A percentile compares a stretch with the other conserved stretches of the same genome.
Evolutionary conservation across 2,797 vertebrate species (phyloP).

Genomic region (Anas bernieri): DNA sequence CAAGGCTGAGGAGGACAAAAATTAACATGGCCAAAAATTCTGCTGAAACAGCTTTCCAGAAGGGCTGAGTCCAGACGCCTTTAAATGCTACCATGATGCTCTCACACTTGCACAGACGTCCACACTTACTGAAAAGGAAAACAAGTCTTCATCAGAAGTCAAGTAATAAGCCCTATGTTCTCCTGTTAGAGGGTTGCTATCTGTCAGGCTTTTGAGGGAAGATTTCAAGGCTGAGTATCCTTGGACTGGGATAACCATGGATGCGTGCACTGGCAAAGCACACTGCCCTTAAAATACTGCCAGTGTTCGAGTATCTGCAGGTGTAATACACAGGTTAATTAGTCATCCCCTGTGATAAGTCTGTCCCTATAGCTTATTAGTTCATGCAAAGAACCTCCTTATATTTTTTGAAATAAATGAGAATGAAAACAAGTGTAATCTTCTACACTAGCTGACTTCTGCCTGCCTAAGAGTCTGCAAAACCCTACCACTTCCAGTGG

Average conservation of each 20-base stretch:
- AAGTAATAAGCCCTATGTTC: background rate
- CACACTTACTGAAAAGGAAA: conserved; percentile 86
- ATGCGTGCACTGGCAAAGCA: background rate
- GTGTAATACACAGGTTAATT: background rate
- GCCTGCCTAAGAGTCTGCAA: background rate
- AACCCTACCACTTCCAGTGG: background rate
- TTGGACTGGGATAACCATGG: background rate
- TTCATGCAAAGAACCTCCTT: background rate
- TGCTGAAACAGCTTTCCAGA: conserved; percentile 93
- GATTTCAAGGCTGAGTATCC: accelerated
- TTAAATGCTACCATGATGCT: conserved; percentile 92
- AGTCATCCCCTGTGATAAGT: background rate
- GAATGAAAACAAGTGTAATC: background rate
- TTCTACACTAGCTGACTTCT: background rate
- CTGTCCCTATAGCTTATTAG: background rate
- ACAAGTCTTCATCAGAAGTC: conserved; percentile 28
- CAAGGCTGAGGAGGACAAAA: conserved; percentile 92
- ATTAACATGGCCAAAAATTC: conserved; percentile 93
- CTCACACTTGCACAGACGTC: conserved; percentile 82
- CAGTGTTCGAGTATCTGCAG: background rate
- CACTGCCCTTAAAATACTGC: background rate
- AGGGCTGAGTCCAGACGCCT: conserved; percentile 95
- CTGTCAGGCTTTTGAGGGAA: background rate
- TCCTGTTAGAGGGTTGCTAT: background rate
- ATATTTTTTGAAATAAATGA: background rate